These are phyloP conservation scores for Channallabes apus DNA, from an alignment of 2,797 vertebrate species.

Conservation along the genomic window DNA sequence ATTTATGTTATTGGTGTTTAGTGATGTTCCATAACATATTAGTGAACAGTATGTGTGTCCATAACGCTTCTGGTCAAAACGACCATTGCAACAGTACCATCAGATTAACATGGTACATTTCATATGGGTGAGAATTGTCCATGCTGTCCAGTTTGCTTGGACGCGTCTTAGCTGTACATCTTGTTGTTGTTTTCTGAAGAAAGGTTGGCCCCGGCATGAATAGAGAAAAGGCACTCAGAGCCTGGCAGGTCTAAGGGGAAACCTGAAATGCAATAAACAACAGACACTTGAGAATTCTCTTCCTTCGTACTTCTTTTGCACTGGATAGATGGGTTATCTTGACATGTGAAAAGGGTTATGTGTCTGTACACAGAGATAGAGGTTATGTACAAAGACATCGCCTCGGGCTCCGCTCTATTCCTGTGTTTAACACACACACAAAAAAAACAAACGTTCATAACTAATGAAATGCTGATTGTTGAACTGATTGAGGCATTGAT, in stretches of 20 bases:
- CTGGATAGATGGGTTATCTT: neutral
- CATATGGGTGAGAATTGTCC: neutral
- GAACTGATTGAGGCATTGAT: neutral
- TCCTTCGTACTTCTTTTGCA: neutral
- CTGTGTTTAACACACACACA: neutral
- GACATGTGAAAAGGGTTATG: neutral
- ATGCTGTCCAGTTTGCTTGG: neutral
- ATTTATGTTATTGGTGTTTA: too few species aligned
- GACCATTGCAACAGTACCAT: too few species aligned
- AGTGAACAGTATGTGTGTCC: neutral
- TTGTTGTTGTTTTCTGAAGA: conserved; percentile 13
- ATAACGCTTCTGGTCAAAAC: neutral
- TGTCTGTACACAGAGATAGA: neutral
- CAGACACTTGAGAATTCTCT: neutral
- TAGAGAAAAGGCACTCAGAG: neutral
- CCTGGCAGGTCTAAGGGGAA: neutral
- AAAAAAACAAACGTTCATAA: too few species aligned
- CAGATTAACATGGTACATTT: too few species aligned
- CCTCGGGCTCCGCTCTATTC: neutral
- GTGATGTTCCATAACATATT: neutral
- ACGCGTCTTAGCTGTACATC: neutral
- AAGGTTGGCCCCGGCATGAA: neutral
- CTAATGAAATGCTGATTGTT: neutral
- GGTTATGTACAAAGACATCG: neutral
- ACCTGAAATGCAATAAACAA: neutral